phyloP scores from a whole-genome alignment of 2,113 vertebrate genomes.

The Bambusicola thoracicus region DNA sequence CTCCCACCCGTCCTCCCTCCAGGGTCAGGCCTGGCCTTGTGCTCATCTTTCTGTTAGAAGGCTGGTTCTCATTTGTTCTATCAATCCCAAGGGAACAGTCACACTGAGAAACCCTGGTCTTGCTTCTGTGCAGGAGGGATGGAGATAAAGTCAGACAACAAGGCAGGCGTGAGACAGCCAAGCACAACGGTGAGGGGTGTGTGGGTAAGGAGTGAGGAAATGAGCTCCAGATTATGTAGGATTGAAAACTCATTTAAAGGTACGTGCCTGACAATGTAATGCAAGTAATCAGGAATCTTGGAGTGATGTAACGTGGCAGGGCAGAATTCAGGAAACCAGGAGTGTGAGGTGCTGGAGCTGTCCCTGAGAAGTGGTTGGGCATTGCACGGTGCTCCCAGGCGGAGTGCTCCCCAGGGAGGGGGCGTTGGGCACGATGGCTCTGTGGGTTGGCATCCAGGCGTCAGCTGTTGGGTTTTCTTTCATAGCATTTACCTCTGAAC shows the following conservation, averaged over 20 bases:
- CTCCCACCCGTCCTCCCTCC: background rate
- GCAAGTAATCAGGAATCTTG: background rate
- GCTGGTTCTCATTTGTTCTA: rapidly evolving
- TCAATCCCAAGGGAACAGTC: rapidly evolving
- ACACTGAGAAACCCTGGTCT: background rate
- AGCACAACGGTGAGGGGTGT: rapidly evolving
- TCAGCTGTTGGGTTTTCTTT: background rate
- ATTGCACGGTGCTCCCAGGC: too few species aligned
- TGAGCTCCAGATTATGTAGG: background rate
- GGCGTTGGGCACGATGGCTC: background rate
- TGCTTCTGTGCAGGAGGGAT: background rate
- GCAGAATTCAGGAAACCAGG: background rate
- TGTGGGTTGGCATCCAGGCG: background rate
- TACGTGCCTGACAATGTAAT: rapidly evolving
- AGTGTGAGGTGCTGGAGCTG: background rate
- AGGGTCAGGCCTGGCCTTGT: background rate
- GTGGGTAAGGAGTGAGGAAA: background rate
- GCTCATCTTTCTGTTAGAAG: background rate
- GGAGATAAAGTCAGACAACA: background rate
- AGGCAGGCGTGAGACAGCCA: background rate
- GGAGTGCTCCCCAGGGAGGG: background rate
- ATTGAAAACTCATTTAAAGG: background rate
- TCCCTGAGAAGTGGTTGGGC: background rate
- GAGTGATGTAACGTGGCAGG: rapidly evolving
- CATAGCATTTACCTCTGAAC: background rate